Percentiles rank a stretch among this genome's conserved stretches.
Evolutionary conservation across 2,888 invertebrate genomes (phyloP).

Genomic region (Lasius platythorax): DNA sequence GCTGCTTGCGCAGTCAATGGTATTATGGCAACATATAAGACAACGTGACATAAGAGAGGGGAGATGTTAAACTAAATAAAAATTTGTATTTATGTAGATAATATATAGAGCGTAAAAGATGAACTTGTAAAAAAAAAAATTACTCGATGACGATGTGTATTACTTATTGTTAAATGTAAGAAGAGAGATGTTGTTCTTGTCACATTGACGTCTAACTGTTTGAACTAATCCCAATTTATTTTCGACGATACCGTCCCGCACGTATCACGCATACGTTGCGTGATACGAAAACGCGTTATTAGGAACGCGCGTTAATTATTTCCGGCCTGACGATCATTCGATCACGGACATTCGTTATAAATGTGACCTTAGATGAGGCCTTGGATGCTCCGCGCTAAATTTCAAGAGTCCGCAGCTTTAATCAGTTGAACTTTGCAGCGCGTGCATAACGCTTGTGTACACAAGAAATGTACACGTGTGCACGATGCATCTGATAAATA

Average conservation of each 20-base stretch:
- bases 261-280: slow-evolving; percentile 38
- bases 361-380: slow-evolving; percentile 46
- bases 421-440: slow-evolving; percentile 39
- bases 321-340: slow-evolving; percentile 60
- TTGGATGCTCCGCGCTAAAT: slow-evolving; percentile 40
- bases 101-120: neutral
- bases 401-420: slow-evolving; percentile 49
- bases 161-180: neutral
- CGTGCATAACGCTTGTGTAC: neutral
- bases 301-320: slow-evolving; percentile 60
- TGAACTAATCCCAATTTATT: slow-evolving; percentile 14
- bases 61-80: neutral
- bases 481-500: neutral
- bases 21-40: neutral
- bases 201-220: neutral
- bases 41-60: neutral
- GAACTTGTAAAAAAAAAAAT: neutral
- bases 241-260: slow-evolving; percentile 21
- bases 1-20: neutral
- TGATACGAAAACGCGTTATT: slow-evolving; percentile 54
- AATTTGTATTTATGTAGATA: neutral
- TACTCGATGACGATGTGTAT: no score
- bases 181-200: neutral
- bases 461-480: slow-evolving; percentile 6
- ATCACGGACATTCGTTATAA: slow-evolving; percentile 51